Conservation (phyloP, 2,113 vertebrate species). For the Vulpes ferrilata region DNA sequence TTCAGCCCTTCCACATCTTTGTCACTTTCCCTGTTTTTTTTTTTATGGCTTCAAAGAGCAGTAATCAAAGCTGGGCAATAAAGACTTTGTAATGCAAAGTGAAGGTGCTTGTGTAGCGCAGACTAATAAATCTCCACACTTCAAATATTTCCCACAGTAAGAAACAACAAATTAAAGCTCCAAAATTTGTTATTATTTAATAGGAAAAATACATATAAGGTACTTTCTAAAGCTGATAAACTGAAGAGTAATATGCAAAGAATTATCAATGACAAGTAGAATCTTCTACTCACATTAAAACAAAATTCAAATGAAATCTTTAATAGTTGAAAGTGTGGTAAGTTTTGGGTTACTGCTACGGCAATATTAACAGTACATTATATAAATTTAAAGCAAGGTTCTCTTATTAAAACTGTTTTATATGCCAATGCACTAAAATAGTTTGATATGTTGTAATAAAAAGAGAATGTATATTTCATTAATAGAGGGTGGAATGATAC, state of each 20-base stretch:
- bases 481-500: background rate
- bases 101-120: background rate
- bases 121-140: background rate
- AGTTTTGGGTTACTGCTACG: background rate
- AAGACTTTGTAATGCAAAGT: background rate
- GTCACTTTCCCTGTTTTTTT: background rate
- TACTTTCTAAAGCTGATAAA: constrained; percentile 31
- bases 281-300: constrained; percentile 31
- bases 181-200: background rate
- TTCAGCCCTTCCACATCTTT: background rate
- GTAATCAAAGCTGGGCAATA: background rate
- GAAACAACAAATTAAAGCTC: constrained; percentile 11
- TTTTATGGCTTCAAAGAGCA: background rate
- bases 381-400: constrained; percentile 38
- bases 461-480: background rate
- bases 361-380: background rate
- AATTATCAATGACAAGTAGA: background rate
- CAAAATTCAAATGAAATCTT: background rate
- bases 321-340: background rate
- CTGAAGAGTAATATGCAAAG: constrained; percentile 23
- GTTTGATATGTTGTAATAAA: background rate
- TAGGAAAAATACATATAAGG: background rate
- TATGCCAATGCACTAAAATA: background rate
- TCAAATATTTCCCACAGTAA: background rate
- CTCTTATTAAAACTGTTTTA: background rate